These are phyloP conservation scores for Acrobasis consociella DNA, from an alignment of 2,888 invertebrate genomes.

Conservation along the genomic window DNA sequence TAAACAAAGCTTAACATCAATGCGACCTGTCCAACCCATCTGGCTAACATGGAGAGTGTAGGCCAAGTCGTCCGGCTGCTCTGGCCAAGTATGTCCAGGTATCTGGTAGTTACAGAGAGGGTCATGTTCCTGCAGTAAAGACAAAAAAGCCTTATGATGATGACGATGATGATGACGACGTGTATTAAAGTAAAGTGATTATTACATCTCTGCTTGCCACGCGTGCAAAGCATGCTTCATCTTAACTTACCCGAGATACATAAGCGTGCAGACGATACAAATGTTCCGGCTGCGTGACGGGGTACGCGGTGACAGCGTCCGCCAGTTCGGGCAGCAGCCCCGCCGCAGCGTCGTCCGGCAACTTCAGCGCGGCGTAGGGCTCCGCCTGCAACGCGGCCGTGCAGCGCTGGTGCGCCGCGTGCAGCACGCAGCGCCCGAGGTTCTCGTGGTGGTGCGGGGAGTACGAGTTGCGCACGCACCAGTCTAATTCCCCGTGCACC, in stretches of 20 bases:
- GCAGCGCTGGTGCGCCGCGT: slow-evolving; percentile 86
- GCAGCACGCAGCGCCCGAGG: slow-evolving; percentile 92
- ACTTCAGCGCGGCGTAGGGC: slow-evolving; percentile 4
- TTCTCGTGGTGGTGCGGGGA: slow-evolving; percentile 93
- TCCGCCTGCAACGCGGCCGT: slow-evolving; percentile 77
- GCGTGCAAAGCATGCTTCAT: slow-evolving; percentile 10
- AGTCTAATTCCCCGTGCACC: slow-evolving; percentile 90
- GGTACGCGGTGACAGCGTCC: slow-evolving; percentile 85
- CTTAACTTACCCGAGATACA: slow-evolving; percentile 83
- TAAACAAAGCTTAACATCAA: no score
- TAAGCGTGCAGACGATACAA: slow-evolving; percentile 89
- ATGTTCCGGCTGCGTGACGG: slow-evolving; percentile 83
- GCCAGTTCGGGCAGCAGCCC: slow-evolving; percentile 58
- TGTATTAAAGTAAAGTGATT: no score
- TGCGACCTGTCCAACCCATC: no score
- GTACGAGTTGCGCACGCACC: slow-evolving; percentile 94
- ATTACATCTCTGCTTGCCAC: no score
- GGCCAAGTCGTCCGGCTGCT: no score
- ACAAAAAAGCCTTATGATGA: no score
- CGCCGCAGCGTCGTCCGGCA: not conserved
- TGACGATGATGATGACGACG: no score
- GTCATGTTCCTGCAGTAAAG: no score
- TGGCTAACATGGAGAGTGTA: no score
- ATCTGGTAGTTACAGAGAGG: no score
- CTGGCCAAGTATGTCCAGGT: no score